Conservation (phyloP, 2,113 vertebrate genomes). For the Ophthalmotilapia sp. region DNA sequence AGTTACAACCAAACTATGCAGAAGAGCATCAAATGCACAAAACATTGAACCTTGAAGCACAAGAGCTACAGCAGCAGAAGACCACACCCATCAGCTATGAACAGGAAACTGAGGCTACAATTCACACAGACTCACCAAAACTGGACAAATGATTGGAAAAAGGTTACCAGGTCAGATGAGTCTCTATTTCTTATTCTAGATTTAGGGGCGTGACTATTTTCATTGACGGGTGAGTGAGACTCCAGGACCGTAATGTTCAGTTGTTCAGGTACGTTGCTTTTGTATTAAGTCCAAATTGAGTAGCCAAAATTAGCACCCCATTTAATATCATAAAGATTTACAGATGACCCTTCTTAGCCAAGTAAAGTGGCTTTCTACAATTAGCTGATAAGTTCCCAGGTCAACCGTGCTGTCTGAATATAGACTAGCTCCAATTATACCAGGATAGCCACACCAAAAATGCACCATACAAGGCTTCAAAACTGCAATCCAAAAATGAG, state of each 20-base stretch:
- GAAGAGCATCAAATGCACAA: neutral
- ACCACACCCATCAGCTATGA: neutral
- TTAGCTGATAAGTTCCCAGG: neutral
- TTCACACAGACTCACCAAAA: neutral
- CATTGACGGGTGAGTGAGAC: rapidly evolving
- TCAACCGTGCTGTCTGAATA: neutral
- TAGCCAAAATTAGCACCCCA: neutral
- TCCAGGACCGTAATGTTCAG: neutral
- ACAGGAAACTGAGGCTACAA: neutral
- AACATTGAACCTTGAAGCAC: neutral
- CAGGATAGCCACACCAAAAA: neutral
- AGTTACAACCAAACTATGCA: neutral
- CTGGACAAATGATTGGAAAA: neutral
- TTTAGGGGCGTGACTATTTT: rapidly evolving
- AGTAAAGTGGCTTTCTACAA: neutral
- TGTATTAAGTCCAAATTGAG: neutral
- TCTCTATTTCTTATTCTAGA: neutral
- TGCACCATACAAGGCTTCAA: neutral
- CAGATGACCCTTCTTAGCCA: neutral
- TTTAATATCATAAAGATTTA: neutral
- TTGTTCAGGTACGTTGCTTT: neutral
- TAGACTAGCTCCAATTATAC: neutral
- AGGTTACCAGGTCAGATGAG: neutral
- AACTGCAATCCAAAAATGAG: neutral
- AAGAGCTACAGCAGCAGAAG: neutral